Percentiles rank a stretch among this genome's conserved stretches.
Evolutionary conservation across 2,797 vertebrate species (phyloP).

Genomic region (Muraenolepis orangiensis): DNA sequence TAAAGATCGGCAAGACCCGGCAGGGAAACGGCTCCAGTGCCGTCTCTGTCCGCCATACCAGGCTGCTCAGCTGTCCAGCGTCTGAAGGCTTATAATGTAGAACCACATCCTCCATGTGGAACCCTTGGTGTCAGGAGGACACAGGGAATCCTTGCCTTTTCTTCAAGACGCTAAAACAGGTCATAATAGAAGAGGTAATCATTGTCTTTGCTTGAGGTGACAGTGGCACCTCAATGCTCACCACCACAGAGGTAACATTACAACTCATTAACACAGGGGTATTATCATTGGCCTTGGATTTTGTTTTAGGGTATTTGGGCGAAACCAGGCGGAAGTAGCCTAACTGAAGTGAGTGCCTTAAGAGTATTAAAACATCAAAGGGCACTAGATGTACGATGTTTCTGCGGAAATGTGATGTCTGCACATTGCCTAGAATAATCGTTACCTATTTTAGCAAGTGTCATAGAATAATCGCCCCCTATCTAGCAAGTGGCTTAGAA

Average conservation of each 20-base stretch:
- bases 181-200: not conserved
- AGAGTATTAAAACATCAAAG: not conserved
- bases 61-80: slow-evolving; percentile 53
- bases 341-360: not conserved
- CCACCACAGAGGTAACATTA: not conserved
- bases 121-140: not conserved
- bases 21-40: slow-evolving; percentile 79
- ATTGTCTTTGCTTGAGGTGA: not conserved
- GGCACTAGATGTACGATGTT: not conserved
- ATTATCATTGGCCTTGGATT: not conserved
- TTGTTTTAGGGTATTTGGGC: not conserved
- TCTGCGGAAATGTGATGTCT: not conserved
- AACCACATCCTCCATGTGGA: slow-evolving; percentile 83
- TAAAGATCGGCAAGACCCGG: slow-evolving; percentile 74
- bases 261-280: not conserved
- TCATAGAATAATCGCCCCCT: not conserved
- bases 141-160: not conserved
- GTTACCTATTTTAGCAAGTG: not conserved
- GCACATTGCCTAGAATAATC: no score
- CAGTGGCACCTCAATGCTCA: not conserved
- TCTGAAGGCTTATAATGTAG: slow-evolving; percentile 76
- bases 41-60: slow-evolving; percentile 75
- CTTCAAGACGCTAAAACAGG: not conserved
- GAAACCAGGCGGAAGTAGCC: not conserved
- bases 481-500: no score